Base-by-base conservation (phyloP, 2,797 vertebrate species). In the Phaenicophaeus curvirostris region DNA sequence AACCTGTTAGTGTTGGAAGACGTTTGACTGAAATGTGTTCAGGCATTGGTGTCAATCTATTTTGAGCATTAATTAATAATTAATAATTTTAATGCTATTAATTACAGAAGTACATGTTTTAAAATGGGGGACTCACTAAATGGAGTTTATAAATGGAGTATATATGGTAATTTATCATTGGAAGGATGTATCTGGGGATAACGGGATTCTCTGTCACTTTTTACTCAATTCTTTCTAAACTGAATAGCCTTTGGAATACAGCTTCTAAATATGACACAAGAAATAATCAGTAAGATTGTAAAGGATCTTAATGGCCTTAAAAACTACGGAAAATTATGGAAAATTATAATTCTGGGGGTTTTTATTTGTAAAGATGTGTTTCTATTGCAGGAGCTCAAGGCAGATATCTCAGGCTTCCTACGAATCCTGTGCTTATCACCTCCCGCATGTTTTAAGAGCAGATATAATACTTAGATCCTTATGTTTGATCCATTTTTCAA, bases 401-500 rank as follows among this genome's bases (percentile, higher is more conserved):
- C 41, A 87, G 54, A 9, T 85, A 53, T 61, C 20, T 80, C 66
- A 78, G 20, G 13, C 27, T 87, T 8, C 35, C 16, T 54, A 31
- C 30, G 41, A 79, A 80, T 87, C 54, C 35, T 66, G 30, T 62
- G n/a, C 53, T 82, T 76, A 54, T 79, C 35, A 65, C 51, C 14
- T 85, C 78, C 85, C 20, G 35, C 4, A 5, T 78, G 54, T 51
- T 81, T 63, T 37, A 82, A 44, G 58, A 71, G 30, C 31, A 79
- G 54, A 59, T 75, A 37, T 0, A 78, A 48, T 13, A 46, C 39
- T 78, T 3, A 16, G 58, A 81, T 92, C 42, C 21, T 85, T 68
- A 65, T 41, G 37, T 95, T 82, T 72, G 58, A 77, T 91, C 27
- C 11, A 13, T 90, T 88, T 90, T 93, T 82, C 57, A 88, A 35